A percentile compares a stretch with the other conserved stretches of the same genome.
These are phyloP conservation scores for Stramonita haemastoma DNA, from an alignment of 2,888 invertebrate genomes.

Conservation along the genomic window DNA sequence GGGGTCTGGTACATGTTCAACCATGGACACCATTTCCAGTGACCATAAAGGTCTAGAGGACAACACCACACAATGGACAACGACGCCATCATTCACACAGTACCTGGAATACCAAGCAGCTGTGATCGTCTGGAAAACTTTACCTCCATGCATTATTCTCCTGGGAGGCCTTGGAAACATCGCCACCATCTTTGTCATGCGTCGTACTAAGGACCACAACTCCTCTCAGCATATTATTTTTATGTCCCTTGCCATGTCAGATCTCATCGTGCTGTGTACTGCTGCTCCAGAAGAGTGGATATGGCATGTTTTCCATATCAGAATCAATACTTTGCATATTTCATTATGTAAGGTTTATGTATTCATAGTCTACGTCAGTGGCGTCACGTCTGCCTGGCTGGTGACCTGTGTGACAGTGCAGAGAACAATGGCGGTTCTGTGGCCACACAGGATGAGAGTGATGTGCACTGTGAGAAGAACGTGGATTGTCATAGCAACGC, in stretches of 20 bases:
- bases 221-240: neutral
- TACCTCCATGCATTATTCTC: neutral
- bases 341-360: neutral
- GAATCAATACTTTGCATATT: neutral
- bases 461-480: neutral
- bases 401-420: neutral
- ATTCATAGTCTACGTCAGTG: neutral
- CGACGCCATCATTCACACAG: no score
- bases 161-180: neutral
- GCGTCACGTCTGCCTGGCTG: neutral
- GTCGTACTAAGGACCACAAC: neutral
- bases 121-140: neutral
- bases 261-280: neutral
- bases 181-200: constrained; percentile 6
- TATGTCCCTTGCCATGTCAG: neutral
- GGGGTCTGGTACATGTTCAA: no score
- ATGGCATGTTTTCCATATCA: neutral
- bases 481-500: neutral
- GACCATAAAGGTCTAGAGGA: no score
- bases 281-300: neutral
- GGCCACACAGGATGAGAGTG: neutral
- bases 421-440: neutral
- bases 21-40: no score
- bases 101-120: neutral
- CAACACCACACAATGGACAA: no score